Conservation (phyloP, 2,113 vertebrate species). For the Saccopteryx bilineata region DNA sequence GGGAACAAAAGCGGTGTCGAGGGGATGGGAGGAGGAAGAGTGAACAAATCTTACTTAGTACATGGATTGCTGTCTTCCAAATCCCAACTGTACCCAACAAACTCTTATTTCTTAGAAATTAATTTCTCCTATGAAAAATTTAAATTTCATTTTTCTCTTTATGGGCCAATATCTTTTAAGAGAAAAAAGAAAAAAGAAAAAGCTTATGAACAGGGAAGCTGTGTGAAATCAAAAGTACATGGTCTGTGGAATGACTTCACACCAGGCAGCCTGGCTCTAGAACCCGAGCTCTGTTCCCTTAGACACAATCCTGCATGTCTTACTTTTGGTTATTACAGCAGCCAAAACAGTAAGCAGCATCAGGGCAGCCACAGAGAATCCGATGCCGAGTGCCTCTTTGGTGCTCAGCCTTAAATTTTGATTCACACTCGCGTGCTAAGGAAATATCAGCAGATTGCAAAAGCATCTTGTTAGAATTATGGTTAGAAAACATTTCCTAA, state of each 20-base stretch:
- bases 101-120: neutral
- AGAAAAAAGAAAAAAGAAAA: neutral
- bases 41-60: neutral
- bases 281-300: neutral
- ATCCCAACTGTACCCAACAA: neutral
- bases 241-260: neutral
- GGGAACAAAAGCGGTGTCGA: neutral
- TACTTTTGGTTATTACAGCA: conserved; percentile 72
- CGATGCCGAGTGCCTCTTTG: neutral
- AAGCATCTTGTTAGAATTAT: conserved; percentile 33
- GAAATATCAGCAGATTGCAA: conserved; percentile 52
- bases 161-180: neutral
- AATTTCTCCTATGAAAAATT: neutral
- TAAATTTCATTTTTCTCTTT: neutral
- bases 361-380: neutral
- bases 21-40: neutral
- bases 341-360: conserved; percentile 67
- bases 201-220: neutral
- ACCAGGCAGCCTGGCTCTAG: neutral
- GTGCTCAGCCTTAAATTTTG: accelerated
- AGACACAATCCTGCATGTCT: conserved; percentile 50
- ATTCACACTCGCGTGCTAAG: neutral
- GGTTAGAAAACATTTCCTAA: neutral
- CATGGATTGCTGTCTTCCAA: neutral
- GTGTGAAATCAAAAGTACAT: neutral